Percentiles rank a stretch among this genome's conserved stretches.
These are phyloP conservation scores for Helleia helle DNA, from an alignment of 2,888 invertebrate species.

Conservation along the genomic window DNA sequence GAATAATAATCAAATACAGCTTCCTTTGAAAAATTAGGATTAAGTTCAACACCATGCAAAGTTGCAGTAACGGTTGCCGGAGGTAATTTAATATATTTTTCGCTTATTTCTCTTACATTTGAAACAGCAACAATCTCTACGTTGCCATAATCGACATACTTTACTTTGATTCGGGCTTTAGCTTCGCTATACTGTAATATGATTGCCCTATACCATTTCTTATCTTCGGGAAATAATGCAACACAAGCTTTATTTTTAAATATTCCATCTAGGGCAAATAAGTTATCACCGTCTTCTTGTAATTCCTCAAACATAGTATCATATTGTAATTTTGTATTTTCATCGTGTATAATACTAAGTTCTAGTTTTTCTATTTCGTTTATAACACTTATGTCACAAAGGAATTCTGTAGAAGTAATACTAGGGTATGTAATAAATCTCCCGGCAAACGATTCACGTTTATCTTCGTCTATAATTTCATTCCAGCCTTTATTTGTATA, in stretches of 20 bases:
- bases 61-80: conserved; percentile 65
- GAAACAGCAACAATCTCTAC: conserved; percentile 59
- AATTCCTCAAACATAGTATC: conserved; percentile 63
- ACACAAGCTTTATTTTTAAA: conserved; percentile 75
- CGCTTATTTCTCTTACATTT: conserved; percentile 62
- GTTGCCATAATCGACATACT: conserved; percentile 86
- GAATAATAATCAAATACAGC: conserved; percentile 36
- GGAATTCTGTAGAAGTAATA: conserved; percentile 32
- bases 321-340: conserved; percentile 54
- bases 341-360: conserved; percentile 44
- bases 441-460: conserved; percentile 19
- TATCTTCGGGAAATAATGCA: conserved; percentile 75
- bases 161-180: conserved; percentile 68
- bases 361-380: conserved; percentile 39
- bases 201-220: conserved; percentile 81
- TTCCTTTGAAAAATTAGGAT: conserved; percentile 39
- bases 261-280: conserved; percentile 54
- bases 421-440: conserved; percentile 34
- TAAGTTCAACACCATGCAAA: conserved; percentile 46
- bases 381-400: conserved; percentile 44
- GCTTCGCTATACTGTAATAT: conserved; percentile 66
- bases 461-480: conserved; percentile 39
- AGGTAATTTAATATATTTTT: conserved; percentile 64
- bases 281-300: conserved; percentile 47
- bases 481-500: conserved; percentile 44